Evolutionary conservation across 1,140 invertebrate species (phyloP).

Genomic region (Drosophila burlai): DNA sequence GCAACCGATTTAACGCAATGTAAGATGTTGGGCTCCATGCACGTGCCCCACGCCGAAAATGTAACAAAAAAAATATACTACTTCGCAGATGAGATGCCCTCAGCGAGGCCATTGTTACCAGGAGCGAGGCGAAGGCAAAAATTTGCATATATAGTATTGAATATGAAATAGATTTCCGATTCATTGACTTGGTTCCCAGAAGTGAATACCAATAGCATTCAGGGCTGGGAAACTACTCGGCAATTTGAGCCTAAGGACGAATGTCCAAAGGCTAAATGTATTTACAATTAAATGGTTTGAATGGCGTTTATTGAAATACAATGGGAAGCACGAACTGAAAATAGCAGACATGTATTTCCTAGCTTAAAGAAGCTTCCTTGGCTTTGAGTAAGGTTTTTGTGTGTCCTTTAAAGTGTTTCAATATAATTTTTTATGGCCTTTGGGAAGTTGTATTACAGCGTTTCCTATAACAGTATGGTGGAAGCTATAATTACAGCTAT

Average conservation of each 20-base stretch:
- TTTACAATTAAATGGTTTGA: constrained; percentile 26
- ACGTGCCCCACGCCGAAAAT: constrained; percentile 33
- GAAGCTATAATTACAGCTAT: neutral
- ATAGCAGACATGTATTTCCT: neutral
- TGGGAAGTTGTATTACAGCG: no score
- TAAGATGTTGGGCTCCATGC: constrained; percentile 17
- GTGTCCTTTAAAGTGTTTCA: neutral
- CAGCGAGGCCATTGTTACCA: constrained; percentile 4
- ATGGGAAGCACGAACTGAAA: neutral
- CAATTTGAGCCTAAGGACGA: constrained; percentile 25
- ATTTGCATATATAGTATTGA: constrained; percentile 29
- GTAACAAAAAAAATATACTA: constrained; percentile 22
- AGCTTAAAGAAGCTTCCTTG: constrained; percentile 3
- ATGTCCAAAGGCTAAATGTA: neutral
- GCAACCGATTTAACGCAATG: constrained; percentile 45
- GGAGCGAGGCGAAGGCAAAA: neutral
- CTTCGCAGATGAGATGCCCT: constrained; percentile 7
- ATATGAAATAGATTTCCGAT: constrained; percentile 26
- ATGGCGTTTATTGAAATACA: constrained; percentile 4
- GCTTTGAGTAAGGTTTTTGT: neutral
- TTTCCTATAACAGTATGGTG: neutral
- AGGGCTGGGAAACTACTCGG: constrained; percentile 14
- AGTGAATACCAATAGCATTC: no score
- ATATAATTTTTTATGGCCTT: no score
- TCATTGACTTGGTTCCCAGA: constrained; percentile 16